Conservation (phyloP, 2,797 vertebrate species). For the Coilia nasus region DNA sequence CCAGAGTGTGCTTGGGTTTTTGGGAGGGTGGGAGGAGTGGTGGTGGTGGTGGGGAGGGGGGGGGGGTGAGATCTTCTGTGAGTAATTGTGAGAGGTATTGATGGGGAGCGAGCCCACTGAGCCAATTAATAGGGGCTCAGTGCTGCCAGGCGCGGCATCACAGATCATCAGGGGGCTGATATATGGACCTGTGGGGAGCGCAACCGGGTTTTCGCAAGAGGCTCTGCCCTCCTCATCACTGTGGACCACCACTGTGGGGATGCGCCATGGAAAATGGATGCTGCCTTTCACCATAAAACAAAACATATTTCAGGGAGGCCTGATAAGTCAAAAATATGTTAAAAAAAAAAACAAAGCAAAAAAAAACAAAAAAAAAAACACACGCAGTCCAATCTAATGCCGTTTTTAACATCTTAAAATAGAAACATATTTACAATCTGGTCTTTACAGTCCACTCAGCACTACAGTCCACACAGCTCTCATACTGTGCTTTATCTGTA, state of each 20-base stretch:
- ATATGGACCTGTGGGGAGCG: background rate
- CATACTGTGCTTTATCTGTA: background rate
- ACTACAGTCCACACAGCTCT: background rate
- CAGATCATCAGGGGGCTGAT: slow-evolving; percentile 11
- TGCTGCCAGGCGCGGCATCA: slow-evolving; percentile 29
- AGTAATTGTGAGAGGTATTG: slow-evolving; percentile 35
- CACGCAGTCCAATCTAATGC: background rate
- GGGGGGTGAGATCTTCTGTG: slow-evolving; percentile 24
- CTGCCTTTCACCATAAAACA: background rate
- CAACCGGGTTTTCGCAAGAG: background rate
- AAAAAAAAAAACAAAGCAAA: no score
- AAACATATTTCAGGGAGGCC: slow-evolving; percentile 6
- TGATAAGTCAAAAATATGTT: background rate
- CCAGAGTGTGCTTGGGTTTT: slow-evolving; percentile 41
- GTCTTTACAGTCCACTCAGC: background rate
- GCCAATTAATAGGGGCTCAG: slow-evolving; percentile 5
- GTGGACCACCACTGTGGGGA: background rate
- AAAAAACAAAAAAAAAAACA: background rate
- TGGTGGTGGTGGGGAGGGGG: background rate
- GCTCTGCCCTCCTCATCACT: background rate
- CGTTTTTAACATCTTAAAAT: background rate
- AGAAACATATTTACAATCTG: background rate
- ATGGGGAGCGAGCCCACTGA: slow-evolving; percentile 28
- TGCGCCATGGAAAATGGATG: background rate
- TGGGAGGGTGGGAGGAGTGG: background rate